phyloP scores from a whole-genome alignment of 2,113 vertebrate genomes.

The Corythoichthys intestinalis region DNA sequence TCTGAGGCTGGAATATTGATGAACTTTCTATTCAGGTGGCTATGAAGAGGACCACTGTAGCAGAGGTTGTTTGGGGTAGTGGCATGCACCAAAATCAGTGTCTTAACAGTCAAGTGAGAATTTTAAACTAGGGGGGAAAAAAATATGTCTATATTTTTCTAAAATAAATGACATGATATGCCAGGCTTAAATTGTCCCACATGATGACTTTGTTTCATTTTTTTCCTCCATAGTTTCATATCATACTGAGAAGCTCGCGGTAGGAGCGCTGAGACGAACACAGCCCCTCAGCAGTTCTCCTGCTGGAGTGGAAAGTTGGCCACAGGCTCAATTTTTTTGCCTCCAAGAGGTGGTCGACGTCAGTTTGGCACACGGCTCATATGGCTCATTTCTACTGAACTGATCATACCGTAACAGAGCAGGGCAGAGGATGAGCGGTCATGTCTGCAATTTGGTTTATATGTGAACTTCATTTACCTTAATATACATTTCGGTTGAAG shows the following conservation, averaged over 20 bases:
- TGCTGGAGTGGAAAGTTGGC: constrained; percentile 73
- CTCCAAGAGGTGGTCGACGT: constrained; percentile 42
- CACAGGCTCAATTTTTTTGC: constrained; percentile 40
- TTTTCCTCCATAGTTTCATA: not conserved
- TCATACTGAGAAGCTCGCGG: constrained; percentile 32
- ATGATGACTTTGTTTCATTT: constrained; percentile 23
- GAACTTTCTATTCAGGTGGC: constrained; percentile 28
- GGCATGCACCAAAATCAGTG: constrained; percentile 6
- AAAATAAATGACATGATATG: constrained; percentile 7
- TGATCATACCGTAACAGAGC: not conserved
- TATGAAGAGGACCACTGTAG: constrained; percentile 55
- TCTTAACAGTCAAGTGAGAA: constrained; percentile 3
- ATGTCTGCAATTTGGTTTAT: too few species aligned
- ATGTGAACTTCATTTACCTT: too few species aligned
- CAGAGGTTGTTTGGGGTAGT: constrained; percentile 18
- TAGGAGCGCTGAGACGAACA: constrained; percentile 46
- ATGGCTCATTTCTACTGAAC: constrained; percentile 22
- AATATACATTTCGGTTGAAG: too few species aligned
- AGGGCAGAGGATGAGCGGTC: too few species aligned
- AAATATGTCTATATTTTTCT: not conserved
- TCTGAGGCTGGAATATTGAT: constrained; percentile 57
- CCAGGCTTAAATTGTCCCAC: constrained; percentile 27
- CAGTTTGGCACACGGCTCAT: constrained; percentile 46
- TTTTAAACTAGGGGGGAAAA: not conserved
- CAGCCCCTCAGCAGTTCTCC: constrained; percentile 56